Base-by-base conservation (phyloP, 2,113 vertebrate species). In the Panthera uncia region DNA sequence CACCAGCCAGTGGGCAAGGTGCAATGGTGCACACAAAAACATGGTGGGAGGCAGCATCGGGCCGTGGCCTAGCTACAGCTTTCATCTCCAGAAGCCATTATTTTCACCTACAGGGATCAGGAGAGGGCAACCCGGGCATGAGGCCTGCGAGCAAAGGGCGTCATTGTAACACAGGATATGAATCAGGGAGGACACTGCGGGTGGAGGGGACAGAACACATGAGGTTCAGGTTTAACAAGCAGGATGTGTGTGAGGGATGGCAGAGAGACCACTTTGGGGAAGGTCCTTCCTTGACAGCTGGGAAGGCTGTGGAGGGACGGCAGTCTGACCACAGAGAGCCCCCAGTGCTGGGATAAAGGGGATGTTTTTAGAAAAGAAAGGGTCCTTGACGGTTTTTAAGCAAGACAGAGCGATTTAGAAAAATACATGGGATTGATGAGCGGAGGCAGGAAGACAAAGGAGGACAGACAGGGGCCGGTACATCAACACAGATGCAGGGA, bases 261-360 rank as follows among this genome's bases (percentile, higher is more conserved):
- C 38, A 50, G 73, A 61, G 38, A 61, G 19, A 13, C 57, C 21
- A n/a, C 66, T 33, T 61, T n/a, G 66, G 66, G 45, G 65, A 71
- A 63, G 66, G 68, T 14, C 41, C 0, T 0, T 87, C 48, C 61
- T 45, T 16, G 65, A 25, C 45, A 57, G 27, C 65, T 29, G 48
- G 73, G n/a, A 88, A 33, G 71, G 14, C 4, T 50, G 76, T 3
- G 38, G 33, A 50, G 1, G 27, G 45, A 48, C 27, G 50, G 4
- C 27, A n/a, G 57, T 52, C 45, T 74, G 85, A 69, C 41, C 55
- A 45, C 27, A 69, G 41, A 91, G 19, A 18, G 14, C 69, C n/a
- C 27, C 78, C 4, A 1, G 29, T 0, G 18, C 63, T 2, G 9
- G 10, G 19, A 45, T 27, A 12, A n/a, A 23, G 21, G 5, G 3